Base-by-base conservation (phyloP, 37 sponge, comb jelly and placozoan genomes). In the Haliclona indistincta region DNA sequence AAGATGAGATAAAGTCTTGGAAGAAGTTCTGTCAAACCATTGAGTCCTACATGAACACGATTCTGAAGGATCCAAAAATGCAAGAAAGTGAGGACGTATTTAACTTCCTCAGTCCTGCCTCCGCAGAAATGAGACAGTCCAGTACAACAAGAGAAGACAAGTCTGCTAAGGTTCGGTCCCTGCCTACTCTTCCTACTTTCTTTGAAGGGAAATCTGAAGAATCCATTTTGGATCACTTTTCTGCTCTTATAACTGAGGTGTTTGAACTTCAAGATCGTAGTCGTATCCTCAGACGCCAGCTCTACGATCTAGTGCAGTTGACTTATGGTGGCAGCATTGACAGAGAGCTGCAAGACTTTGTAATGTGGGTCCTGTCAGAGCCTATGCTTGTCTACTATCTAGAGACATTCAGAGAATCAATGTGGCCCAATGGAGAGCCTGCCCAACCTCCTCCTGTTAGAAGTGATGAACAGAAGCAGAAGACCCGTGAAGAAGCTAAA, bases 251-350 rank as follows among this genome's bases (percentile, higher is more conserved):
- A 0, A 84, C 78, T 39, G 96, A 95, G 42, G 49, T 95, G 5
- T 95, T 95, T 86, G 93, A 95, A 60, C 87, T 95, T 29, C 84
- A 89, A 4, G 89, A 84, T 4, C 78, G 75, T 67, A 87, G 80
- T 36, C 66, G 83, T 61, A 64, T 88, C 49, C 38, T 92, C 33
- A 66, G 88, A 0, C 79, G 81, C 43, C 89, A 88, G 75, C 73
- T 92, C 7, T 84, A 93, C 56, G 86, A 85, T 4, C 42, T 95
- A 0, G 86, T 89, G 4, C 96, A 95, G 68, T 70, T 92, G 32
- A 89, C 93, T 0, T 95, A 86, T 78, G 96, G 96, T 1, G 70
- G 82, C 11, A 81, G 81, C 42, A 73, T 95, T 15, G 84, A 92
- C 41, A 71, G 93, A 26, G 79, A 92, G 56, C 35, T 95, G 4